Evolutionary conservation across 1,140 invertebrate genomes (phyloP), one percentile per base, ranked within the genome.

Genomic region (Charaxes varanes): DNA sequence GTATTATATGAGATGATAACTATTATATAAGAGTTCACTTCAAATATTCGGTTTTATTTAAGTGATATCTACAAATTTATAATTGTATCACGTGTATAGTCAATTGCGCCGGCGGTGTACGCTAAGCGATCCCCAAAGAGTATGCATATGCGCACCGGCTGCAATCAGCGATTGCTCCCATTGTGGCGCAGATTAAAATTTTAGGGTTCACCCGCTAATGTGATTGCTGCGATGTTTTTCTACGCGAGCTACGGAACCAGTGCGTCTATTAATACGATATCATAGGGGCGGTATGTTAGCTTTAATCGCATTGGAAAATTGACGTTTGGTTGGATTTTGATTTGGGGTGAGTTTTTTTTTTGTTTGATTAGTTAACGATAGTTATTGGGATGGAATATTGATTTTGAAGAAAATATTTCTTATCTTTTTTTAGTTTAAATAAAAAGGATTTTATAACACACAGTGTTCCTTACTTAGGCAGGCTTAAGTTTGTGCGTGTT

Each of bases 141-240:
- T 69, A 73, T 79, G 73, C 78, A 82, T 79, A 79, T 79, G 78
- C 69, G 74, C 68, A 58, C 68, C 50, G 64, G 34, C 54, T 67
- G 78, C 78, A 79, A 82, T 82, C 78, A 82, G 59, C 62, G 74
- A 82, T 82, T 64, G 73, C 62, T 66, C 54, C 62, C 65, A 79
- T 82, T 82, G 78, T 82, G 62, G 53, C 59, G 54, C 62, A 79
- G 78, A 82, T 82, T 82, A 82, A 82, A 82, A 82, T 79, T 82
- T 81, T 79, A 79, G 73, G 73, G 74, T 79, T 79, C 72, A 79
- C 63, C 65, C 77, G 67, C 67, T 82, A 82, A 82, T 82, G 78
- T 71, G 78, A 82, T 82, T 82, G 78, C 72, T n/a, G 71, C 60
- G 70, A 58, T 69, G 67, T 70, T 68, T 18, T 16, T 28, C 27